Conservation (phyloP, 2,797 vertebrate species). For the Pelochelys cantorii region DNA sequence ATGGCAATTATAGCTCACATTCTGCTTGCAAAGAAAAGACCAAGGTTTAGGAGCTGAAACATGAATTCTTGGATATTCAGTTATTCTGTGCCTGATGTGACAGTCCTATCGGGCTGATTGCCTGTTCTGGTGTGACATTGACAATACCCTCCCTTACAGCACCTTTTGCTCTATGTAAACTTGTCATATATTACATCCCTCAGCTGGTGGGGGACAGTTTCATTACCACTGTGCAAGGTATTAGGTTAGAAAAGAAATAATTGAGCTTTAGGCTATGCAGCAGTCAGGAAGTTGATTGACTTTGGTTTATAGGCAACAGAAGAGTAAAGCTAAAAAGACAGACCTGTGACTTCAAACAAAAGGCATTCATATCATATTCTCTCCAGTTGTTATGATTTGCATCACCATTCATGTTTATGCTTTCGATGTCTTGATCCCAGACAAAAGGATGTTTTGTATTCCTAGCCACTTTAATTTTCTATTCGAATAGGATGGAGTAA, state of each 20-base stretch:
- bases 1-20: conserved; percentile 7
- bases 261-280: conserved; percentile 12
- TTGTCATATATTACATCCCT: conserved; percentile 31
- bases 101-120: not conserved
- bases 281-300: conserved; percentile 22
- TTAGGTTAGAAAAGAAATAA: conserved; percentile 34
- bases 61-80: not conserved
- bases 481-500: not conserved
- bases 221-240: not conserved
- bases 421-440: not conserved
- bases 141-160: not conserved
- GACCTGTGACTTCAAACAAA: conserved; percentile 54
- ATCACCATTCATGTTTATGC: conserved; percentile 37
- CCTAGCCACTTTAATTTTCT: not conserved
- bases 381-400: conserved; percentile 1
- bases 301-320: conserved; percentile 39
- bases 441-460: not conserved
- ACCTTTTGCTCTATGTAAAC: conserved; percentile 14
- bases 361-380: conserved; percentile 56
- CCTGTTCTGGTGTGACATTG: conserved; percentile 40
- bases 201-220: not conserved
- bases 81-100: not conserved
- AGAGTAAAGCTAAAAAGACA: conserved; percentile 9
- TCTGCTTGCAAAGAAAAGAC: conserved; percentile 37
- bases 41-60: conserved; percentile 24